phyloP scores from a whole-genome alignment of 2,888 invertebrate species.

The Pinctada fucata region DNA sequence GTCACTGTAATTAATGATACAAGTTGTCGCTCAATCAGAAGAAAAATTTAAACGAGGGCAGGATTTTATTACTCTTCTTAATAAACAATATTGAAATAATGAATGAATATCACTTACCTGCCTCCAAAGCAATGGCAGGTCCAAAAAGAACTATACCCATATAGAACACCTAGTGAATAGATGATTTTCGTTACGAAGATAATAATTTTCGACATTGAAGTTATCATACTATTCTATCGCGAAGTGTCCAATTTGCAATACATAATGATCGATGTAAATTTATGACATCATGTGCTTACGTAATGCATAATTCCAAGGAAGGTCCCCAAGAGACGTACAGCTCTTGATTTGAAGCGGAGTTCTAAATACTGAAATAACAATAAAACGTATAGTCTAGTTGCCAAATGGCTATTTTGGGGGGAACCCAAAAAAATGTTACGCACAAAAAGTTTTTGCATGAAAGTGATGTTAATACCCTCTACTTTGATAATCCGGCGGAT shows the following conservation, averaged over 20 bases:
- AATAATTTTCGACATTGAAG: no score
- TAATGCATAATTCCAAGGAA: slow-evolving; percentile 59
- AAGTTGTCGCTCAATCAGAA: neutral
- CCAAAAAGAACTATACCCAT: slow-evolving; percentile 63
- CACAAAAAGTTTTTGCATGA: no score
- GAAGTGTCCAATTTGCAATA: neutral
- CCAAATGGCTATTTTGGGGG: no score
- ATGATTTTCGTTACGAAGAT: neutral
- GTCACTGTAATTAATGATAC: slow-evolving; percentile 47
- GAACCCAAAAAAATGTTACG: no score
- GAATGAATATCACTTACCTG: slow-evolving; percentile 39
- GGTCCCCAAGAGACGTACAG: slow-evolving; percentile 57
- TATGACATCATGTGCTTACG: slow-evolving; percentile 49
- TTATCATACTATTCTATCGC: no score
- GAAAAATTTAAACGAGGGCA: neutral
- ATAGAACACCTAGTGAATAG: slow-evolving; percentile 46
- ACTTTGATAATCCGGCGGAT: no score
- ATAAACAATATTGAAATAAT: no score
- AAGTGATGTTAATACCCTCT: no score
- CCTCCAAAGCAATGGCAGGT: slow-evolving; percentile 61
- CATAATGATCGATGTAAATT: neutral
- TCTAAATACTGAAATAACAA: slow-evolving; percentile 60
- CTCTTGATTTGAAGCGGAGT: slow-evolving; percentile 57
- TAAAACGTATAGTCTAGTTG: neutral
- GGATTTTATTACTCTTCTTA: no score